Conservation (phyloP, 2,113 vertebrate genomes). For the Passer domesticus region DNA sequence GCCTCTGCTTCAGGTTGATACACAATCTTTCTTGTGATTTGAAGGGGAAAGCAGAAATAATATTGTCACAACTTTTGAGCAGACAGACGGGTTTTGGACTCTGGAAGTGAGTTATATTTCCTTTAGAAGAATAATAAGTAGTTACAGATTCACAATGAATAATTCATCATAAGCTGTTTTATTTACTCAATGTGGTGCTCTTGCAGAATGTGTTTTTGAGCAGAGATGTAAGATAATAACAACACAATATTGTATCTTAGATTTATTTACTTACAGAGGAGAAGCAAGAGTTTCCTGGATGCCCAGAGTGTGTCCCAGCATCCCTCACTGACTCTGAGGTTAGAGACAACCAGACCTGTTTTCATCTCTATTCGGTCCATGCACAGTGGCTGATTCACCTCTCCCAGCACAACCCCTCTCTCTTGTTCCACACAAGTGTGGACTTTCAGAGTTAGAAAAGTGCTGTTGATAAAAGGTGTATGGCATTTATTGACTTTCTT, state of each 20-base stretch:
- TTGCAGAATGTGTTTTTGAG: constrained; percentile 41
- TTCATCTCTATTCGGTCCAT: background rate
- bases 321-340: background rate
- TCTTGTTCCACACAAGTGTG: background rate
- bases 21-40: constrained; percentile 43
- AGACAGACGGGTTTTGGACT: constrained; percentile 15
- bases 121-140: constrained; percentile 59
- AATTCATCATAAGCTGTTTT: constrained; percentile 57
- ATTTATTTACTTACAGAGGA: constrained; percentile 48
- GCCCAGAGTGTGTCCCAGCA: background rate
- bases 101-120: constrained; percentile 39
- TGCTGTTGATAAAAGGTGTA: background rate
- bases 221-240: constrained; percentile 53
- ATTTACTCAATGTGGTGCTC: constrained; percentile 37
- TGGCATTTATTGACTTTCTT: background rate
- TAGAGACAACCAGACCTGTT: background rate
- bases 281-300: constrained; percentile 1
- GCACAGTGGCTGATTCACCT: background rate
- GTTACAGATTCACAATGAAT: constrained; percentile 49
- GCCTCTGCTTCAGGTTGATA: constrained; percentile 6
- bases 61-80: constrained; percentile 44
- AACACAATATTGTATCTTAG: constrained; percentile 5
- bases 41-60: constrained; percentile 58
- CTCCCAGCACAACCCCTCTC: background rate
- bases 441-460: background rate